Base-by-base conservation (phyloP, 2,797 vertebrate genomes). In the Rhadinocentrus ornatus region DNA sequence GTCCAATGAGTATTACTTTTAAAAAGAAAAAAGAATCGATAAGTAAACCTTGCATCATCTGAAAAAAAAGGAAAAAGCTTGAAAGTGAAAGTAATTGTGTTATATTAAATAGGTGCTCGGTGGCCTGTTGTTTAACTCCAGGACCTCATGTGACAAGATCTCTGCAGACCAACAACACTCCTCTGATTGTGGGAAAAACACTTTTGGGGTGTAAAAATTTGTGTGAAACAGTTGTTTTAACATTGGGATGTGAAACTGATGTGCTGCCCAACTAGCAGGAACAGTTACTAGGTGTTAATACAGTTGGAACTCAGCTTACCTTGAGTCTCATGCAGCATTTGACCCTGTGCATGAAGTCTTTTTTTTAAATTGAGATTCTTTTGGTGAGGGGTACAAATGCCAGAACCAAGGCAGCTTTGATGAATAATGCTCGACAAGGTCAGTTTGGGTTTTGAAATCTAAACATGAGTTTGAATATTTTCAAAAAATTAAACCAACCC, bases 111-210 rank as follows among this genome's bases (percentile, higher is more conserved):
- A 3, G 2, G 35, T 37, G 3, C 35, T 37, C 12, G 10, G 35
- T 12, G 35, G 8, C 35, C 35, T 12, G 10, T 12, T 37, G 35
- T 37, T 37, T 37, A 12, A 37, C 12, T 11, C 10, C 11, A 37
- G 35, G 35, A 37, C 35, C 11, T 12, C 35, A 37, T 37, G 35
- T 39, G 75, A 53, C 24, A 24, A 58, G 62, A 76, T 52, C 37
- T 71, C 67, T 65, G 8, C 50, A 27, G 80, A 64, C 73, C 34
- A 44, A 50, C 15, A 68, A 41, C 62, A 55, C 50, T 58, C 39
- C 34, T 55, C 32, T 74, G 31, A 39, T 56, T 53, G 62, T 27
- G 71, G 66, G 53, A 44, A 65, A 39, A 73, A 75, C 78, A 72
- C 61, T 56, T 69, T 67, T 20, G 44, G 13, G 10, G 7, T 6